phyloP scores from a whole-genome alignment of 2,113 vertebrate species.

The Himantopus leucocephalus region DNA sequence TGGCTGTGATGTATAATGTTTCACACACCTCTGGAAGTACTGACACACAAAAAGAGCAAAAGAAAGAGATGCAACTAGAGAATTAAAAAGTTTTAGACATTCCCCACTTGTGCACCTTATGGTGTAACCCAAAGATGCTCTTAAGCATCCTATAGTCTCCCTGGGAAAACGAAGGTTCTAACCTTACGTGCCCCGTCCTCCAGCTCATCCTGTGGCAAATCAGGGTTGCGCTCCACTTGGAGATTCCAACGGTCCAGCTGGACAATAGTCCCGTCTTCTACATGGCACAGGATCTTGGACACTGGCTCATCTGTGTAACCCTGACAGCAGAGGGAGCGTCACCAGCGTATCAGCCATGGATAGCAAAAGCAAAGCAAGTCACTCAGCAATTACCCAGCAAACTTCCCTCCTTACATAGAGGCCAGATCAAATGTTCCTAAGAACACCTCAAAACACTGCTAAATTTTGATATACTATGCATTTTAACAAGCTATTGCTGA shows the following conservation, averaged over 20 bases:
- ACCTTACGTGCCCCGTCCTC: slow-evolving; percentile 84
- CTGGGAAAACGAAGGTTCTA: slow-evolving; percentile 5
- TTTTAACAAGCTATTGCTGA: background rate
- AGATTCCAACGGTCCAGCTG: slow-evolving; percentile 86
- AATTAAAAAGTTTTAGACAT: background rate
- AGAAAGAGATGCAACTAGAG: background rate
- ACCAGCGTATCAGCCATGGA: background rate
- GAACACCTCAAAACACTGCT: background rate
- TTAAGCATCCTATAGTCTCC: background rate
- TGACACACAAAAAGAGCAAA: background rate
- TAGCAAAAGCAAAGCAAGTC: background rate
- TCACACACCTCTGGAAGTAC: background rate
- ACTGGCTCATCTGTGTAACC: slow-evolving; percentile 85
- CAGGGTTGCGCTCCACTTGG: slow-evolving; percentile 81
- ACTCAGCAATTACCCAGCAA: background rate
- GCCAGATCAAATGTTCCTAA: background rate
- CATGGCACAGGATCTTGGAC: slow-evolving; percentile 84
- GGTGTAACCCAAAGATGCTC: background rate
- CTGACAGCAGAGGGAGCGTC: slow-evolving; percentile 36
- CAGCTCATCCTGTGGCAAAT: slow-evolving; percentile 78
- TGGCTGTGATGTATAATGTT: background rate
- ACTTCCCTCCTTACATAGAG: background rate
- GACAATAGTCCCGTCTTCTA: slow-evolving; percentile 83
- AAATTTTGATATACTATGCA: background rate
- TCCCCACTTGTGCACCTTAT: background rate